A percentile compares a stretch with the other conserved stretches of the same genome.
These are phyloP conservation scores for Steatocranus sp. DNA, from an alignment of 2,797 vertebrate species.

Conservation along the genomic window DNA sequence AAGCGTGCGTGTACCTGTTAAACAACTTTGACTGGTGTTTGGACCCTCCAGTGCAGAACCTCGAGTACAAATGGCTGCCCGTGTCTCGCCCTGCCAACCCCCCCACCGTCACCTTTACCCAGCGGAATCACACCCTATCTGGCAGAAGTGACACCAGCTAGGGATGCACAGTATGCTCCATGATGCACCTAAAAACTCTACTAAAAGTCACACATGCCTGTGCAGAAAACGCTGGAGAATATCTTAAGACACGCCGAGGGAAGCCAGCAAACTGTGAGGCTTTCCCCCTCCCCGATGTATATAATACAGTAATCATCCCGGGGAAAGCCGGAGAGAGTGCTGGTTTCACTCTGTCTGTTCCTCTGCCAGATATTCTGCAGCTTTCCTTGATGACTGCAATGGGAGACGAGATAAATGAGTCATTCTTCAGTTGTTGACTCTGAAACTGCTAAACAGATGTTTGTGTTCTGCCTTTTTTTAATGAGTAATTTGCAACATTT, in stretches of 20 bases:
- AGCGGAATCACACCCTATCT: conserved; percentile 12
- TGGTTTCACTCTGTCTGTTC: conserved; percentile 17
- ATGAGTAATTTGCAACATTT: neutral
- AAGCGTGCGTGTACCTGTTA: conserved; percentile 52
- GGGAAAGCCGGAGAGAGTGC: conserved; percentile 13
- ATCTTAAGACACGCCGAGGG: neutral
- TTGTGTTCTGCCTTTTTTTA: neutral
- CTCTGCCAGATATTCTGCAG: conserved; percentile 28
- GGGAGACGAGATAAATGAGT: conserved; percentile 14
- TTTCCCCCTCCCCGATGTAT: conserved; percentile 2
- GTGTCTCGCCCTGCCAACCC: conserved; percentile 42
- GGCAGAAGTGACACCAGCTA: neutral
- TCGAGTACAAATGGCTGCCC: conserved; percentile 67
- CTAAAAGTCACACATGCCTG: neutral
- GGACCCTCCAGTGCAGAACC: conserved; percentile 53
- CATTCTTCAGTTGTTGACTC: conserved; percentile 3
- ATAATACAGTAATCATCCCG: conserved; percentile 16
- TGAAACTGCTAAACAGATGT: neutral
- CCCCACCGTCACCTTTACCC: conserved; percentile 43
- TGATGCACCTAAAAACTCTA: neutral
- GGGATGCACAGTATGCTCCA: neutral
- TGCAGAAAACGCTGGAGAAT: neutral
- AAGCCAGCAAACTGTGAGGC: conserved; percentile 12
- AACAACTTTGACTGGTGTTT: conserved; percentile 56
- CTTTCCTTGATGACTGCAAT: conserved; percentile 7